Percentiles rank a stretch among this genome's conserved stretches.
These are phyloP conservation scores for Lomographa bimaculata DNA, from an alignment of 2,888 invertebrate species.

Conservation along the genomic window DNA sequence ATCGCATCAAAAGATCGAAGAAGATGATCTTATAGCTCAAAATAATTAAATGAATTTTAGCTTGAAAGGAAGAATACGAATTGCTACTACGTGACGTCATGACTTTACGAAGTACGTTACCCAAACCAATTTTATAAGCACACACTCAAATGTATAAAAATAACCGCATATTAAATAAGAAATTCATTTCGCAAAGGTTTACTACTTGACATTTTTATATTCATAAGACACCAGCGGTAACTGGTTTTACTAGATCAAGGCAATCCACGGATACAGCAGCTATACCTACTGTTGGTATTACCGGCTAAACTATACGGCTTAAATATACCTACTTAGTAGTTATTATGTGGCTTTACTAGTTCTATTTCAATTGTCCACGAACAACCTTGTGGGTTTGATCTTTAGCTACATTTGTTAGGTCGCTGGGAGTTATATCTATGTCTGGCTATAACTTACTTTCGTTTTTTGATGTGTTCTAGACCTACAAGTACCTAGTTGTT, in stretches of 20 bases:
- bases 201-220: slow-evolving; percentile 37
- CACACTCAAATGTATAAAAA: too few species aligned
- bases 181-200: slow-evolving; percentile 4
- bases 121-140: too few species aligned
- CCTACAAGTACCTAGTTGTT: too few species aligned
- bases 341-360: slow-evolving; percentile 16
- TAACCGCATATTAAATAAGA: slow-evolving; percentile 1
- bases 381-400: slow-evolving; percentile 29
- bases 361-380: slow-evolving; percentile 36
- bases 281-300: slow-evolving; percentile 24
- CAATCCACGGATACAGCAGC: slow-evolving; percentile 33
- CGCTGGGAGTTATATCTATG: too few species aligned
- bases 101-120: too few species aligned
- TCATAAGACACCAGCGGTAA: slow-evolving; percentile 27
- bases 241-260: slow-evolving; percentile 52
- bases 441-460: too few species aligned
- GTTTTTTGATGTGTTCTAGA: neutral
- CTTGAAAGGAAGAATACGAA: too few species aligned
- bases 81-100: too few species aligned
- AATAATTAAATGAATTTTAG: too few species aligned
- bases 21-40: too few species aligned
- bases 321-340: too few species aligned
- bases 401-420: neutral
- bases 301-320: slow-evolving; percentile 7
- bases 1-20: too few species aligned